Base-by-base conservation (phyloP, 2,113 vertebrate genomes). In the Festucalex cinctus region DNA sequence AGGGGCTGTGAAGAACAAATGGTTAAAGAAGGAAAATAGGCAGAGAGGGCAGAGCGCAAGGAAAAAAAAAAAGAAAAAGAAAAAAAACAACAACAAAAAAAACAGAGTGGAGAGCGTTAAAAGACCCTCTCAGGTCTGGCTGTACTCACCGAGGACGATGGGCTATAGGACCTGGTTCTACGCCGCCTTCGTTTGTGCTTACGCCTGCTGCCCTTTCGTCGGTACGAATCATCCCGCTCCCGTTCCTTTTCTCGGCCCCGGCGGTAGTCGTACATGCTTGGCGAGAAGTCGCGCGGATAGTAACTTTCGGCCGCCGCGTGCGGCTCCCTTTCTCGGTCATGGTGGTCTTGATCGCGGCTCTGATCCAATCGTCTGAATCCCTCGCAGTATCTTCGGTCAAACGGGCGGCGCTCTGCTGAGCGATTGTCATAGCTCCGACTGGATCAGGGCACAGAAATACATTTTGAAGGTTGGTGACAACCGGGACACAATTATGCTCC, bases 81-180 rank as follows among this genome's bases (percentile, higher is more conserved):
- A 37, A 6, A 37, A 37, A 39, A 39, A 39, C 13, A 10, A 44
- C 0, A 44, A 70, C 85, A 74, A 86, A 83, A 74, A 67, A 83
- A 66, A 72, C 62, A 85, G 73, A 73, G 72, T 70, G 63, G 79
- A 43, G 78, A 83, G 76, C 84, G 69, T 73, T 82, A 88, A 71
- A 73, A 74, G 66, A 74, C 60, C 58, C 68, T 74, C 76, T 78
- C 65, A 70, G 88, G 78, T 77, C 64, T 71, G 87, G 81, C 75
- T 84, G 91, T 86, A 91, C 90, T 99, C 96, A 98, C 97, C 97
- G 97, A 98, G 89, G 97, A 95, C 7, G 97, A 99, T 78, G 88
- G 92, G 91, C 95, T 99, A 95, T 96, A 98, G 68, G 97, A 97
- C 89, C 96, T 95, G 92, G 94, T 97, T 90, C 93, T 95, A 89